Base-by-base conservation (phyloP, 2,797 vertebrate genomes). In the Esox lucius region DNA sequence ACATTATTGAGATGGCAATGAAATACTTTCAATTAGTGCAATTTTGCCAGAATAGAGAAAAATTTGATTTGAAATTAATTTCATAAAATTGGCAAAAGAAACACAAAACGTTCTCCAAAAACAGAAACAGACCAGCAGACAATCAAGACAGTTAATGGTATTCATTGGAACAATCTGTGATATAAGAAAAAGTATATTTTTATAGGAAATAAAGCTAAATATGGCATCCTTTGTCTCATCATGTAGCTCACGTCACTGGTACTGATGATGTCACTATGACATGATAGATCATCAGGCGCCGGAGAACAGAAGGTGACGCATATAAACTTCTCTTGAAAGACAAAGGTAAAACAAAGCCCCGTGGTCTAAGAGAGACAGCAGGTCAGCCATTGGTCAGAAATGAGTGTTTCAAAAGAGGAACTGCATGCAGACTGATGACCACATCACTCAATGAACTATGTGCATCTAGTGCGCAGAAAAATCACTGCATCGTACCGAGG, bases 341-440 rank as follows among this genome's bases (percentile, higher is more conserved):
- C 26, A 33, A 35, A 76, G 42, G 5, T 70, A 68, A 24, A 70
- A 49, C 48, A 28, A 53, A 26, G 59, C 61, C n/a, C 31, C 42
- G 70, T 46, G 8, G 17, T 73, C 11, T 56, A 35, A 73, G 71
- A 48, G 49, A 72, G 31, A 12, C n/a, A 35, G 17, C 16, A 28
- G 22, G 51, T 71, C 31, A 65, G 48, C 70, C 51, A 39, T 80
- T 79, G 81, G 79, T 78, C 78, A 31, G 22, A 56, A 31, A 26
- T 26, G 24, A 11, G 46, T 33, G 26, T 53, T 53, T 46, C 12
- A 16, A 53, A 12, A 15, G 51, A 31, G 49, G 28, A 56, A 71
- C 51, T 6, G 26, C 24, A 68, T 39, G 12, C 17, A 68, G 35
- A 35, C 19, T 42, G n/a, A 68, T n/a, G 11, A 68, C 16, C 65